phyloP scores from a whole-genome alignment of 2,888 invertebrate genomes.

The Acleris cristana region DNA sequence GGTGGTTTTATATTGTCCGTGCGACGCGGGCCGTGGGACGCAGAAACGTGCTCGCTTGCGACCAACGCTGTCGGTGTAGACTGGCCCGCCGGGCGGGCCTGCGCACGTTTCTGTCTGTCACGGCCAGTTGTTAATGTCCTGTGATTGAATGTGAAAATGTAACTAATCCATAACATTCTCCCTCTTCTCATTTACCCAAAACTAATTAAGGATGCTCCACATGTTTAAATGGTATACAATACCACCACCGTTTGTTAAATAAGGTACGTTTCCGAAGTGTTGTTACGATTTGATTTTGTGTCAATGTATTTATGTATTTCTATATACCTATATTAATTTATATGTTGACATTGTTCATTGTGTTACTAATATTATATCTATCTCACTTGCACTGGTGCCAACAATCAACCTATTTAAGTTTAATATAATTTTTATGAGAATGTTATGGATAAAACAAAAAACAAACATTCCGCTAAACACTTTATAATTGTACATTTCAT shows the following conservation, averaged over 20 bases:
- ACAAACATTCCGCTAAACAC: conserved; percentile 57
- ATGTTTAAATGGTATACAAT: conserved; percentile 80
- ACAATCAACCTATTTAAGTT: conserved; percentile 46
- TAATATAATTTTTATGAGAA: conserved; percentile 59
- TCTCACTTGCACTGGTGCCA: conserved; percentile 74
- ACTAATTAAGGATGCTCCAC: conserved; percentile 83
- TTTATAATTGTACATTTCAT: conserved; percentile 49
- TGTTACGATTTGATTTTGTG: conserved; percentile 75
- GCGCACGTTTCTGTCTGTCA: conserved; percentile 60
- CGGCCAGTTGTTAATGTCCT: conserved; percentile 53
- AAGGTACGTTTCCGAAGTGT: conserved; percentile 81
- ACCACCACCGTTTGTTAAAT: conserved; percentile 79
- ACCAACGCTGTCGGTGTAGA: neutral
- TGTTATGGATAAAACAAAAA: conserved; percentile 72
- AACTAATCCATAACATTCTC: conserved; percentile 85
- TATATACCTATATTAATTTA: conserved; percentile 54
- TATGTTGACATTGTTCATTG: conserved; percentile 58
- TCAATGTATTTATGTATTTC: conserved; percentile 68
- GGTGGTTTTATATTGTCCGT: conserved; percentile 65
- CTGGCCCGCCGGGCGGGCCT: neutral
- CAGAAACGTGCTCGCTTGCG: conserved; percentile 56
- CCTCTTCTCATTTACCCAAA: conserved; percentile 81
- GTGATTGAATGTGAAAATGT: conserved; percentile 69
- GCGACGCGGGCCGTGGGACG: conserved; percentile 60
- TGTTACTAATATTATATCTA: conserved; percentile 63